These are phyloP conservation scores for Pocillopora grandis DNA, from an alignment of 92 coral and sea anemone genomes.

Conservation along the genomic window DNA sequence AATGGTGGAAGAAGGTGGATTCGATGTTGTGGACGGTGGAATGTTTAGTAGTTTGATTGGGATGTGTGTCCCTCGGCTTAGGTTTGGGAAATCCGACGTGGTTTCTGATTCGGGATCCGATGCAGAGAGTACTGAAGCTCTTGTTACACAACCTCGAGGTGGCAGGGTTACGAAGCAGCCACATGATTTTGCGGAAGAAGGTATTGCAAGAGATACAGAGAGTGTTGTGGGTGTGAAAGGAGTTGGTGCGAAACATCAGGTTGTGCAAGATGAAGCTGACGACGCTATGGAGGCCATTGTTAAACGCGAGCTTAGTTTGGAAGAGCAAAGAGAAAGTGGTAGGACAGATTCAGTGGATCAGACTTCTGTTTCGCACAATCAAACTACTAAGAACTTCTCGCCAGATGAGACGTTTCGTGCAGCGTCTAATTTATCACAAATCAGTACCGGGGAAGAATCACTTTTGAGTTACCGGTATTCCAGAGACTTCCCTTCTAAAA, in stretches of 20 bases:
- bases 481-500: neutral
- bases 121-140: conserved; percentile 2
- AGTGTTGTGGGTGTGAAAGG: conserved; percentile 8
- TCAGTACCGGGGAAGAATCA: neutral
- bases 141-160: neutral
- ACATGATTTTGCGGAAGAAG: neutral
- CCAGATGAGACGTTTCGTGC: neutral
- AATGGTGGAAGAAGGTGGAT: conserved; percentile 20
- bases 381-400: neutral
- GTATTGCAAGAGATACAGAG: neutral
- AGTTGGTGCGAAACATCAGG: conserved; percentile 51
- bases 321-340: neutral
- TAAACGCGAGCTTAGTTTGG: conserved; percentile 26
- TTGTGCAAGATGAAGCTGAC: conserved; percentile 47
- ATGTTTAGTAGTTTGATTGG: conserved; percentile 46
- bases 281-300: conserved; percentile 48
- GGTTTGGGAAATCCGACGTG: conserved; percentile 18
- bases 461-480: conserved; percentile 11
- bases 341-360: neutral
- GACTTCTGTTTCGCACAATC: neutral
- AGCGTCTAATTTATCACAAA: neutral
- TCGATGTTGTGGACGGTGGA: conserved; percentile 86
- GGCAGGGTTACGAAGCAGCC: conserved; percentile 18
- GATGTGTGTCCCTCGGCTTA: conserved; percentile 67
- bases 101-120: conserved; percentile 43